Evolutionary conservation across 2,888 invertebrate species (phyloP), one percentile per base, ranked within the genome.

Genomic region (Phragmatobia fuliginosa): DNA sequence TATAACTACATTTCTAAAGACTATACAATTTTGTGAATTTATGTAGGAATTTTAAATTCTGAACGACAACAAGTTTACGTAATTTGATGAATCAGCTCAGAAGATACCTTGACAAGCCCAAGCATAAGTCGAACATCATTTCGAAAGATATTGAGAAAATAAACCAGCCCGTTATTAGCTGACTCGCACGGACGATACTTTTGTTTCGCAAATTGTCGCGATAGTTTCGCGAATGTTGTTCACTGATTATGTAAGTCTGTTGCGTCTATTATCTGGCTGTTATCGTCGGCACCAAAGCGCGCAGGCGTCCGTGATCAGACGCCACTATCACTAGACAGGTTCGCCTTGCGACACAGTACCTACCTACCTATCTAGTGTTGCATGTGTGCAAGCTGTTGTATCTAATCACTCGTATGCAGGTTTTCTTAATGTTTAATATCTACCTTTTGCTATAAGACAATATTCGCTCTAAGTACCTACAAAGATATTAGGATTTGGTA

Each of bases 281-380:
- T 87, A 87, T 87, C 88, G 73, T 61, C 70, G 67, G 62, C 71
- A 68, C 74, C 76, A 76, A 68, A 78, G 80, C 83, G 82, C 83
- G 83, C 82, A 80, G 81, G 74, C 81, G 88, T 80, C 87, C 85
- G 80, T 85, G 88, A 88, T 87, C 86, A 84, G 83, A 62, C 62
- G 41, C 28, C 1, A n/a, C 56, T 65, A 36, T 91, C 90, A 85
- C 82, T 72, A 79, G 81, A 81, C 87, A 85, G 87, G 88, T 87
- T 86, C 83, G 86, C 87, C 87, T 89, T 88, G 90, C 88, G 84
- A 86, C 86, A 85, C 83, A 86, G 36, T 28, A 62, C 62, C 11
- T 64, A 66, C 21, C 28, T 28, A 41, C 38, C 18, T 65, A 66
- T n/a, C 31, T 81, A 83, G 82, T 83, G 83, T 84, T 82, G 85